These are phyloP conservation scores for Hyppa rectilinea DNA, from an alignment of 2,888 invertebrate genomes.

Conservation along the genomic window DNA sequence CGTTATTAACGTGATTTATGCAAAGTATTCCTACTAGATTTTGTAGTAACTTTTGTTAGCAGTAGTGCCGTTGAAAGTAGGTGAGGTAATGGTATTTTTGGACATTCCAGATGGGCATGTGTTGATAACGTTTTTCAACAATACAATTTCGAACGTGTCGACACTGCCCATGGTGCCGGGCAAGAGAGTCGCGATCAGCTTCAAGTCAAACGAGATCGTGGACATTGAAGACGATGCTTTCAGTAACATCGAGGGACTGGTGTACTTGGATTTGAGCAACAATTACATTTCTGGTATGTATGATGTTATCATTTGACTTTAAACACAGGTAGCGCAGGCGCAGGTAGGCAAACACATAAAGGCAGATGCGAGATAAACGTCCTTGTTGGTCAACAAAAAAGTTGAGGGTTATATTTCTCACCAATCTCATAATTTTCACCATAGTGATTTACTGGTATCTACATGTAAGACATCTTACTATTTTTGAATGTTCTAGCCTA, in stretches of 20 bases:
- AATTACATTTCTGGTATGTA: slow-evolving; percentile 89
- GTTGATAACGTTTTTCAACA: slow-evolving; percentile 90
- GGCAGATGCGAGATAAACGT: slow-evolving; percentile 28
- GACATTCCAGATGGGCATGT: slow-evolving; percentile 83
- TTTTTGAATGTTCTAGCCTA: background rate
- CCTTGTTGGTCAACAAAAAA: slow-evolving; percentile 27
- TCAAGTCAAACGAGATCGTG: slow-evolving; percentile 88
- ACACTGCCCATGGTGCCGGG: slow-evolving; percentile 85
- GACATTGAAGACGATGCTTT: slow-evolving; percentile 89
- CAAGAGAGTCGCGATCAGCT: slow-evolving; percentile 86
- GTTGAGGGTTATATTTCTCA: background rate
- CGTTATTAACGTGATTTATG: slow-evolving; percentile 48
- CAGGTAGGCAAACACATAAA: slow-evolving; percentile 31
- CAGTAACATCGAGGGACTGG: slow-evolving; percentile 85
- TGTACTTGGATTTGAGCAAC: slow-evolving; percentile 91
- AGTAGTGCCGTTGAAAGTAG: slow-evolving; percentile 21
- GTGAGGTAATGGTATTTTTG: slow-evolving; percentile 22
- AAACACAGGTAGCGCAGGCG: slow-evolving; percentile 20
- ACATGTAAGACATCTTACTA: no score
- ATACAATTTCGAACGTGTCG: slow-evolving; percentile 87
- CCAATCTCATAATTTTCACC: background rate
- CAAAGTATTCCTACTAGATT: slow-evolving; percentile 27
- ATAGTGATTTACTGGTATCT: background rate
- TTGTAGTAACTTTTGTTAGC: slow-evolving; percentile 22
- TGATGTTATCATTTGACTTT: background rate